A percentile compares a stretch with the other conserved stretches of the same genome.
phyloP scores from a whole-genome alignment of 2,113 vertebrate genomes.

The Upupa epops region DNA sequence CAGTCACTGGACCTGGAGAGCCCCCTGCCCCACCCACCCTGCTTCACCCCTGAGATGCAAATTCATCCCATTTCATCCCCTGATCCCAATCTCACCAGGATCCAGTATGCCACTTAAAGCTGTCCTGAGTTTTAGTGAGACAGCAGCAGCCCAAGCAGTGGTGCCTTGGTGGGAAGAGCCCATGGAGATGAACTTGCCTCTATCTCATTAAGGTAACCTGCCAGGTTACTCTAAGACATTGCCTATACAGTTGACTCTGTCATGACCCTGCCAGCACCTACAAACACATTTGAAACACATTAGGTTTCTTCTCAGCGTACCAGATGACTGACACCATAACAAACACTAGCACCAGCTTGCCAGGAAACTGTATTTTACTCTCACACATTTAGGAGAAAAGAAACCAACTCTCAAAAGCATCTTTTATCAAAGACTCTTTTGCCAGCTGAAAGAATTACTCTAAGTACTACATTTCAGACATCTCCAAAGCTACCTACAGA shows the following conservation, averaged over 20 bases:
- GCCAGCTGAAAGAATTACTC: neutral
- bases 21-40: rapidly evolving
- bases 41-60: neutral
- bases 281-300: neutral
- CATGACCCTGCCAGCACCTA: neutral
- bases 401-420: neutral
- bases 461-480: neutral
- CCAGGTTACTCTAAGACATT: neutral
- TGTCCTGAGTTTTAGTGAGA: neutral
- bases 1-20: neutral
- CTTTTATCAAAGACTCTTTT: neutral
- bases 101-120: neutral
- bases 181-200: neutral
- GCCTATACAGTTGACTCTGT: neutral
- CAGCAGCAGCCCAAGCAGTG: neutral
- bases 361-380: neutral
- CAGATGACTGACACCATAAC: neutral
- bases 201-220: neutral
- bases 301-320: neutral
- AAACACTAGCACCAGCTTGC: rapidly evolving
- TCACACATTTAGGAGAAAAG: neutral
- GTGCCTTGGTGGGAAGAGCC: neutral
- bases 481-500: neutral
- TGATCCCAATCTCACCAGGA: neutral
- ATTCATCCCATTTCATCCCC: neutral